Evolutionary conservation across 2,888 invertebrate species (phyloP).

Genomic region (Diarsia mendica): DNA sequence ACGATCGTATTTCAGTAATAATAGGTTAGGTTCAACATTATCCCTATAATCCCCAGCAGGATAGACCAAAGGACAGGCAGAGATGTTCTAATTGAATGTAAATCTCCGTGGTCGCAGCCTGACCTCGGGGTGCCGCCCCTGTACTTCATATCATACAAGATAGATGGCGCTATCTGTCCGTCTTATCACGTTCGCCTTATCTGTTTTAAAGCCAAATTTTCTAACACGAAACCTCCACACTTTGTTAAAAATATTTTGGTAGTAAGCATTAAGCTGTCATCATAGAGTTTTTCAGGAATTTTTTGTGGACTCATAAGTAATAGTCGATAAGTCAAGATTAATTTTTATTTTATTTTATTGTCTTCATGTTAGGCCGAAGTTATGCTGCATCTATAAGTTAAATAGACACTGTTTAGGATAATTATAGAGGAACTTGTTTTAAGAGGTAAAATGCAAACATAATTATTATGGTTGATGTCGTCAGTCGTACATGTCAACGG

Average conservation of each 20-base stretch:
- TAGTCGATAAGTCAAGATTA: background rate
- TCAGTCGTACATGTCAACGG: background rate
- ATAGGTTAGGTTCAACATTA: constrained; percentile 32
- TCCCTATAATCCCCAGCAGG: constrained; percentile 34
- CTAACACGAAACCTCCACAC: background rate
- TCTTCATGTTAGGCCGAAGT: background rate
- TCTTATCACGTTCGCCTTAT: background rate
- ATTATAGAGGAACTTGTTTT: background rate
- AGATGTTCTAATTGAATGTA: constrained; percentile 49
- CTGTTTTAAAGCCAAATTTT: background rate
- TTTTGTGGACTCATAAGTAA: background rate
- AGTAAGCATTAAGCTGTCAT: background rate
- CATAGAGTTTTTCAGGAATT: background rate
- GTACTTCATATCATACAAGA: constrained; percentile 32
- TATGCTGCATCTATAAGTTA: background rate
- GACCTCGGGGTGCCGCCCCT: constrained; percentile 10
- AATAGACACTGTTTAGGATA: background rate
- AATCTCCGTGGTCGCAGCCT: constrained; percentile 38
- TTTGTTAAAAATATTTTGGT: background rate
- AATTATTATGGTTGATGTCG: background rate
- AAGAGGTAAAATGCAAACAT: background rate
- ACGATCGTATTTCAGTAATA: constrained; percentile 29
- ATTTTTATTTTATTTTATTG: background rate
- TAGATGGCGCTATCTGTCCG: constrained; percentile 43
- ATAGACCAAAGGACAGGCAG: background rate